Base-by-base conservation (phyloP, 2,888 invertebrate genomes). In the Troides oblongomaculatus region DNA sequence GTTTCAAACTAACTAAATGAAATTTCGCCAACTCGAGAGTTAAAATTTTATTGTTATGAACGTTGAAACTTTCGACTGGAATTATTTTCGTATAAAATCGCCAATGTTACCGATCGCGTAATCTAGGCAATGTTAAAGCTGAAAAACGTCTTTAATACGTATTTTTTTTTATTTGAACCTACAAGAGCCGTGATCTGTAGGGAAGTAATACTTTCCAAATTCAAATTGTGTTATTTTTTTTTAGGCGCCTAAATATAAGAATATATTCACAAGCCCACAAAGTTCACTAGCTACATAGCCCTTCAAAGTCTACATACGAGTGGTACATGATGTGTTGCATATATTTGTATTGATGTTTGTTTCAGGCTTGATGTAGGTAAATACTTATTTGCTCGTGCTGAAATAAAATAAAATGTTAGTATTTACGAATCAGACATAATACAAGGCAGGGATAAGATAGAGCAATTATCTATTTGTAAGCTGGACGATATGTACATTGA, bases 361-460 rank as follows among this genome's bases (percentile, higher is more conserved):
- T 39, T 57, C 60, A 46, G 56, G 46, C 56, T 60, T 67, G 64
- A 62, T 58, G 66, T 62, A 57, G 64, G 46, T 46, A 58, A 39
- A 69, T 57, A 67, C 7, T 12, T 62, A 43, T 43, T 67, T 60
- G 60, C 66, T 64, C 56, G 64, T 70, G 67, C 70, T 70, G 70
- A 67, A 70, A 70, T 67, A 61, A 64, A 70, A 70, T 57, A 67
- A 67, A 61, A 46, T 30, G 67, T 70, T 70, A 70, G 70, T 70
- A 67, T 8, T 60, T 62, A 39, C 30, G 62, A n/a, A 43, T 3
- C 36, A 3, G 36, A 50, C 30, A 18, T 50, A 30, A 12, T 62
- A 14, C 1, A 58, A 62, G 64, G 61, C 60, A 57, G 46, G 64
- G 66, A 62, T 62, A 57, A 61, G 56, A 46, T 61, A 64, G 43